A percentile compares a stretch with the other conserved stretches of the same genome.
These are phyloP conservation scores for Cepaea nemoralis DNA, from an alignment of 1,140 invertebrate genomes.

Conservation along the genomic window DNA sequence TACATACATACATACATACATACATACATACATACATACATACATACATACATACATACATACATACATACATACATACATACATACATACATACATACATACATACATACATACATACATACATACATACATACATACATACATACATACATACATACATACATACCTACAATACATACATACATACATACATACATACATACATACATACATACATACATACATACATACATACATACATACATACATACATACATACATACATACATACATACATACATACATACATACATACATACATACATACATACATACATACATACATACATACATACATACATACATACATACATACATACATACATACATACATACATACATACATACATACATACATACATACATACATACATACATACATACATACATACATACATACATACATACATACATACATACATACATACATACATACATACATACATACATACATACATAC, in stretches of 20 bases:
- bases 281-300: constrained; percentile 16
- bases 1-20: constrained; percentile 16
- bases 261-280: constrained; percentile 23
- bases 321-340: constrained; percentile 23
- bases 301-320: constrained; percentile 13
- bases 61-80: constrained; percentile 24
- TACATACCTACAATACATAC: constrained; percentile 24
- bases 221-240: constrained; percentile 22
- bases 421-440: constrained; percentile 13
- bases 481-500: constrained; percentile 20
- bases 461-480: constrained; percentile 21
- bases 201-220: constrained; percentile 26
- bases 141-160: constrained; percentile 24
- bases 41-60: constrained; percentile 26
- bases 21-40: constrained; percentile 22
- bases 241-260: constrained; percentile 23
- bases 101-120: constrained; percentile 23
- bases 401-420: constrained; percentile 23
- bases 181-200: constrained; percentile 8
- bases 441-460: constrained; percentile 19
- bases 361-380: constrained; percentile 23
- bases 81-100: constrained; percentile 21
- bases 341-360: constrained; percentile 23
- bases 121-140: constrained; percentile 25
- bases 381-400: constrained; percentile 23